phyloP scores from a whole-genome alignment of 2,113 vertebrate species.

The Cochlearius cochlearius region DNA sequence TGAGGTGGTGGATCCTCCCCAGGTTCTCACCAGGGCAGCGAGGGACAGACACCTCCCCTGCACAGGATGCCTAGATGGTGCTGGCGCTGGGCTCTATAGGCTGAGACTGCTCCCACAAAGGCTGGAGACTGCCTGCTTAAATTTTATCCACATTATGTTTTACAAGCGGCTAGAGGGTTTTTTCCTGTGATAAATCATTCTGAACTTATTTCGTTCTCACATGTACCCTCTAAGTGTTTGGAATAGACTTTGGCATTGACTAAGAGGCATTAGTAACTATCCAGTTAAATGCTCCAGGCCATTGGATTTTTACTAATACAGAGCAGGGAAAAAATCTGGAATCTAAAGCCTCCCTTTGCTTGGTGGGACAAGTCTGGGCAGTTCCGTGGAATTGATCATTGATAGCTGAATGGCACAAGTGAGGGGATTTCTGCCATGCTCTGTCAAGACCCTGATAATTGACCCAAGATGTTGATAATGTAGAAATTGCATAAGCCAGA shows the following conservation, averaged over 20 bases:
- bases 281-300: not conserved
- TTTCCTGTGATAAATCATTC: not conserved
- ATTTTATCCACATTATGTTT: not conserved
- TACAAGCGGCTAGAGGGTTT: not conserved
- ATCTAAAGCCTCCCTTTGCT: not conserved
- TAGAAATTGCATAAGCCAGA: not conserved
- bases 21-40: not conserved
- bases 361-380: not conserved
- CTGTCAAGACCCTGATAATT: not conserved
- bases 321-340: not conserved
- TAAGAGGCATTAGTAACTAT: not conserved
- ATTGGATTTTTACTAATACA: not conserved
- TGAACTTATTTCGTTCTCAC: not conserved
- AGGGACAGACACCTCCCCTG: not conserved
- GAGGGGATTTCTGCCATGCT: not conserved
- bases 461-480: not conserved
- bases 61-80: not conserved
- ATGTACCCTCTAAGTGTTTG: not conserved
- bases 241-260: not conserved
- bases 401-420: rapidly evolving
- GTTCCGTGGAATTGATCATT: rapidly evolving
- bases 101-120: not conserved
- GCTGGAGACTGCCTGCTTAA: not conserved
- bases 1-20: not conserved
- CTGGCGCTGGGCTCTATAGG: not conserved